These are phyloP conservation scores for Zoanthus sociatus DNA, from an alignment of 92 coral and sea anemone genomes.

Conservation along the genomic window DNA sequence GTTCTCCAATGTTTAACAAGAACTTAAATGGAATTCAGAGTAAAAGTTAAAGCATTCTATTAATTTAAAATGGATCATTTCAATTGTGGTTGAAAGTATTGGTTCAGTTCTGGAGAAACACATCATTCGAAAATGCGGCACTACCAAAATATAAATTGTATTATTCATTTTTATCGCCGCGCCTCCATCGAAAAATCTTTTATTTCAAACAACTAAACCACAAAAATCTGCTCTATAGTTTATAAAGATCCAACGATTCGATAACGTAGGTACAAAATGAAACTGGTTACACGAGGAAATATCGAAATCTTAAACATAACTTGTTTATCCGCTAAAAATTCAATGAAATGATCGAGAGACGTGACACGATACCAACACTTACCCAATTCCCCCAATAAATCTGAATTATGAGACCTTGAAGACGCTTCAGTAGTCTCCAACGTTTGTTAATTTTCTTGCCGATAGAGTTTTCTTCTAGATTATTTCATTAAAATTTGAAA, in stretches of 20 bases:
- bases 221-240: background rate
- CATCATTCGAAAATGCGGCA: background rate
- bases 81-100: constrained; percentile 11
- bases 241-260: background rate
- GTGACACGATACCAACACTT: constrained; percentile 26
- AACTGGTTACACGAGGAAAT: background rate
- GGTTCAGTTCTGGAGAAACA: background rate
- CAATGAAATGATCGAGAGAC: background rate
- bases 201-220: background rate
- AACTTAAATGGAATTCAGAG: background rate
- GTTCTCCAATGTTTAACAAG: background rate
- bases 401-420: background rate
- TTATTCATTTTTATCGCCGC: background rate
- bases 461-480: background rate
- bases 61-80: background rate
- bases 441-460: background rate
- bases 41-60: background rate
- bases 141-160: background rate
- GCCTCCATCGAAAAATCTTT: background rate
- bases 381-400: constrained; percentile 1
- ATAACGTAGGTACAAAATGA: background rate
- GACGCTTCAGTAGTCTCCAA: constrained; percentile 14
- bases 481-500: background rate
- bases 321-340: background rate
- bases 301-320: background rate